These are phyloP conservation scores for Lanius ludovicianus DNA, from an alignment of 2,113 vertebrate species.

Conservation along the genomic window DNA sequence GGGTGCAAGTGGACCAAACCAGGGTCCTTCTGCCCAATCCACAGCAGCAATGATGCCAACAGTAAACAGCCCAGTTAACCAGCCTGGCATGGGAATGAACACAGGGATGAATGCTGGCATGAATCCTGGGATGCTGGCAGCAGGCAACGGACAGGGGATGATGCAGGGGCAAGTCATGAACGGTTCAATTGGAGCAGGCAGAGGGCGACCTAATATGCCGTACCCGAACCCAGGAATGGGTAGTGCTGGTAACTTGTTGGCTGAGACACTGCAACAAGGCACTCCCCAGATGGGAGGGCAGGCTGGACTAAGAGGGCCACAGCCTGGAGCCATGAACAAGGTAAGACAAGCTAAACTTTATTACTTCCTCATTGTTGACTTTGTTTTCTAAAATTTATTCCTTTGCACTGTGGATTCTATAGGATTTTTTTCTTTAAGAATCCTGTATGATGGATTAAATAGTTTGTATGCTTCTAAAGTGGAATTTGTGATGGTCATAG, in stretches of 20 bases:
- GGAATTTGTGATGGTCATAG: neutral
- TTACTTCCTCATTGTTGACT: neutral
- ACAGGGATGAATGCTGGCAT: constrained; percentile 82
- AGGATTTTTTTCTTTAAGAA: neutral
- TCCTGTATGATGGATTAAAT: neutral
- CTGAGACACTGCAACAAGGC: constrained; percentile 87
- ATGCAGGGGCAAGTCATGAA: constrained; percentile 94
- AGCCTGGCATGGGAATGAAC: constrained; percentile 80
- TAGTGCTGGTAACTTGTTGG: constrained; percentile 82
- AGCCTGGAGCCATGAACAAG: constrained; percentile 87
- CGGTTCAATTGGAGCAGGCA: constrained; percentile 88
- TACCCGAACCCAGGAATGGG: constrained; percentile 86
- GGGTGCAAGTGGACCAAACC: constrained; percentile 75
- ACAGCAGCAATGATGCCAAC: constrained; percentile 76
- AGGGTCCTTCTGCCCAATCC: constrained; percentile 74
- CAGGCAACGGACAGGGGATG: constrained; percentile 84
- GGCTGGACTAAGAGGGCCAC: constrained; percentile 85
- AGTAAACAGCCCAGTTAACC: constrained; percentile 78
- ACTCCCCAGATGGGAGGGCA: constrained; percentile 85
- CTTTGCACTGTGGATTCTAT: neutral
- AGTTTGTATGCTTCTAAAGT: neutral
- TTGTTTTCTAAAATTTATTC: neutral
- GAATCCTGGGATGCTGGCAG: constrained; percentile 82
- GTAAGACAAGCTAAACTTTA: constrained; percentile 55
- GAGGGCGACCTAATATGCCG: constrained; percentile 80